A percentile compares a stretch with the other conserved stretches of the same genome.
Evolutionary conservation across 2,888 invertebrate species (phyloP).

Genomic region (Spilosoma lubricipeda): DNA sequence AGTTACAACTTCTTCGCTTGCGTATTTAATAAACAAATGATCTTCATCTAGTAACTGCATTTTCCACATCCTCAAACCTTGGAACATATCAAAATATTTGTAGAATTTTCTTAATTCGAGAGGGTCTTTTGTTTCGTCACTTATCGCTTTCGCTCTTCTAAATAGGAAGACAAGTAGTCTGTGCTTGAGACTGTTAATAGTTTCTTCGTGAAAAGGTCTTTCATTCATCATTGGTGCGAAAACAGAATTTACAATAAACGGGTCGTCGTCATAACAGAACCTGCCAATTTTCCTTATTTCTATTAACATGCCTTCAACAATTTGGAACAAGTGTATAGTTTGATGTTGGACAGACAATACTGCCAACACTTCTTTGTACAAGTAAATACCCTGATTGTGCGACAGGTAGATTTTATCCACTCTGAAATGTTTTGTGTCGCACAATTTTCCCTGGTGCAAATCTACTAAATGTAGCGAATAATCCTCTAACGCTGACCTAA

Average conservation of each 20-base stretch:
- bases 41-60: constrained; percentile 97
- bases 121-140: constrained; percentile 87
- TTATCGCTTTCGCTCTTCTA: constrained; percentile 89
- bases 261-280: constrained; percentile 95
- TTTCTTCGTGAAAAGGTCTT: constrained; percentile 91
- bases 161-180: constrained; percentile 93
- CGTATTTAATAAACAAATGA: constrained; percentile 96
- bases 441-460: constrained; percentile 91
- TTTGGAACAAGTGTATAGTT: constrained; percentile 96
- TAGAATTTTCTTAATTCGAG: constrained; percentile 93
- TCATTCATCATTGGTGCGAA: constrained; percentile 85
- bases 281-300: constrained; percentile 93
- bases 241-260: constrained; percentile 89
- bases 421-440: constrained; percentile 93
- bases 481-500: constrained; percentile 94
- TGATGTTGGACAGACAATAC: constrained; percentile 98
- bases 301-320: constrained; percentile 93
- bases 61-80: constrained; percentile 96
- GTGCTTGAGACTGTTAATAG: constrained; percentile 95
- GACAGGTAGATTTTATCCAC: constrained; percentile 97
- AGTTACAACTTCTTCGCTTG: constrained; percentile 96
- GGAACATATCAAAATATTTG: constrained; percentile 95
- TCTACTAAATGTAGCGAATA: constrained; percentile 96
- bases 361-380: constrained; percentile 96
- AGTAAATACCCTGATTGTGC: constrained; percentile 97